Evolutionary conservation across 2,113 vertebrate genomes (phyloP), one percentile per base, ranked within the genome.

Genomic region (Psilopsiagon aymara): DNA sequence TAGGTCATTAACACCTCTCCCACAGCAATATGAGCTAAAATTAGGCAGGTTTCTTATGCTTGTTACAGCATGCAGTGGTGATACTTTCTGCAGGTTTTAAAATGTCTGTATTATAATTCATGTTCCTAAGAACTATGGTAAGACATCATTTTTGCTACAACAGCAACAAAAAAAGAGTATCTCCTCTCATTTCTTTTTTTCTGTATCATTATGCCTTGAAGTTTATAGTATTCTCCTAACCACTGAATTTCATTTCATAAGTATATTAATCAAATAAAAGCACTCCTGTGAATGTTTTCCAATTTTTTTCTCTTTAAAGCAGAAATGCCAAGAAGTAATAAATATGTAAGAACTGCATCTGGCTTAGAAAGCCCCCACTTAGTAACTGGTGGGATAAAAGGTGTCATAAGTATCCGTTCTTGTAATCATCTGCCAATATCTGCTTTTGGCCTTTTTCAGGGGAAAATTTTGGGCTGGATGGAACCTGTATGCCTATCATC

Each of bases 1-100:
- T 90, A 88, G 79, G 80, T 92, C 88, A 92, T 97, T 96, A 96
- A 78, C 92, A 95, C 90, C 71, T 93, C 93, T 93, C 83, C 88
- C 95, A 92, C 69, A 93, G 80, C 55, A 88, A 81, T 43, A 35
- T 0, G 3, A 80, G 47, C 43, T 88, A 94, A 93, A 96, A 95
- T 75, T 93, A 60, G 43, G 47, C 82, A 90, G 85, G 82, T 86
- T 96, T 94, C 20, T 71, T 81, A 37, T 78, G 75, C 94, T 43
- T 96, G 95, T 92, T 92, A 51, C 46, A 82, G 68, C 95, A 95
- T 55, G 95, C 68, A 90, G 4, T 37, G 33, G 35, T 78, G 68
- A 88, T 57, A 71, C 11, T 92, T 95, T 90, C 74, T 94, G 41
- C 55, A 64, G n/a, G 79, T 86, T 93, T 93, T 88, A 81, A 95